Evolutionary conservation across 1,140 invertebrate genomes (phyloP), one percentile per base, ranked within the genome.

Genomic region (Lucilia sericata): DNA sequence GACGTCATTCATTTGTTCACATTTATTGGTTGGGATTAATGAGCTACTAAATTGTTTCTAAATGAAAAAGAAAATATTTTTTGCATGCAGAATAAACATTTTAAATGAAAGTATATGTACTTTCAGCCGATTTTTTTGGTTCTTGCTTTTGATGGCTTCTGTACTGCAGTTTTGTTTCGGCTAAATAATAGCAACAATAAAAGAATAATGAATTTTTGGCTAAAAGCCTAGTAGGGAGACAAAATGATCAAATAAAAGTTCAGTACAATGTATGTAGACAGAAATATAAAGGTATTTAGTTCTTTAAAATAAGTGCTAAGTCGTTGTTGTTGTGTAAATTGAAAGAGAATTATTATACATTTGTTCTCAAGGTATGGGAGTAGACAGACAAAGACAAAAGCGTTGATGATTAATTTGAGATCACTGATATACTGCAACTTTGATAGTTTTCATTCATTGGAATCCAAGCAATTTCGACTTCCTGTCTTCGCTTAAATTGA

Each of bases 11-110:
- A 21, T 70, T 65, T 70, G 19, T 70, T 70, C 42, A 42, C 42
- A 42, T 60, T 8, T 19, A 12, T 70, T 70, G 65, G 65, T 70
- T 21, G 19, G 13, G 13, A 70, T 70, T 70, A 70, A 21, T 70
- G 65, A 70, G 65, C n/a, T 70, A 70, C 65, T 25, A 70, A 70
- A 70, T 70, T 70, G 65, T 70, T 2, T 25, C n/a, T 70, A 21
- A 70, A 25, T 70, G 21, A 19, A 19, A 70, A 21, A 70, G 19
- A 3, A 70, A 70, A 60, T n/a, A n/a, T 60, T 3, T 60, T n/a
- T 60, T 14, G 55, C 21, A 70, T 70, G 19, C 65, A 70, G n/a
- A n/a, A n/a, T n/a, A n/a, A n/a, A n/a, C n/a, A n/a, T n/a, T n/a
- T n/a, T n/a, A 21, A 70, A 70, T 42, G 42, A 42, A 42, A 8